These are phyloP conservation scores for Lepidochrysops patricia DNA, from an alignment of 2,888 invertebrate genomes.

Conservation along the genomic window DNA sequence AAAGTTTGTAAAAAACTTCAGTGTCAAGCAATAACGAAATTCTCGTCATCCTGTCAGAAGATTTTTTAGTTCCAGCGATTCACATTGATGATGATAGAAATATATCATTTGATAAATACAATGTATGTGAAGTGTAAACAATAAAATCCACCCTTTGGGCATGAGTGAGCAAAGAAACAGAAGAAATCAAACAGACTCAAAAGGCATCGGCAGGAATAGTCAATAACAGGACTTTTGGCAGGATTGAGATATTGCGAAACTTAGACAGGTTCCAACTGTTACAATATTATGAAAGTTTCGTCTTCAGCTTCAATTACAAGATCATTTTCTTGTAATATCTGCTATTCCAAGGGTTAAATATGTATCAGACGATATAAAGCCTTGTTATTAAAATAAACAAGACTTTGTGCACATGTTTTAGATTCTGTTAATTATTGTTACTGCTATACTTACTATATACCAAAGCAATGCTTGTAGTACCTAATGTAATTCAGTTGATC, in stretches of 20 bases:
- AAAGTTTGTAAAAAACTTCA: too few relatives aligned
- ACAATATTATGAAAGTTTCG: not conserved
- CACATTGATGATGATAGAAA: not conserved
- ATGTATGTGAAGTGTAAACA: not conserved
- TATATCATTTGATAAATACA: not conserved
- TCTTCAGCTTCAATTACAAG: not conserved
- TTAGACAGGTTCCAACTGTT: slow-evolving; percentile 1
- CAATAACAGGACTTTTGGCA: not conserved
- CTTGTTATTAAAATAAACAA: too few relatives aligned
- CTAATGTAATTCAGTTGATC: too few relatives aligned
- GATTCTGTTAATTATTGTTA: too few relatives aligned
- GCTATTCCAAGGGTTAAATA: not conserved
- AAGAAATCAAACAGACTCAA: not conserved
- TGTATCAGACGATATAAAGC: not conserved
- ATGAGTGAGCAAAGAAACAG: not conserved
- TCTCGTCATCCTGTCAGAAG: too few relatives aligned
- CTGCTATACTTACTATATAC: too few relatives aligned
- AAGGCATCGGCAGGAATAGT: not conserved
- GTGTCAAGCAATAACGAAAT: too few relatives aligned
- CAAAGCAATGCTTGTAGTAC: too few relatives aligned
- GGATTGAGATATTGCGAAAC: not conserved
- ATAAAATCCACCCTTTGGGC: not conserved
- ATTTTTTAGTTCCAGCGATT: too few relatives aligned
- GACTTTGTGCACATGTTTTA: too few relatives aligned
- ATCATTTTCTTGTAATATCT: not conserved